These are phyloP conservation scores for Medauroidea extradentata DNA, from an alignment of 1,140 invertebrate species.

Conservation along the genomic window DNA sequence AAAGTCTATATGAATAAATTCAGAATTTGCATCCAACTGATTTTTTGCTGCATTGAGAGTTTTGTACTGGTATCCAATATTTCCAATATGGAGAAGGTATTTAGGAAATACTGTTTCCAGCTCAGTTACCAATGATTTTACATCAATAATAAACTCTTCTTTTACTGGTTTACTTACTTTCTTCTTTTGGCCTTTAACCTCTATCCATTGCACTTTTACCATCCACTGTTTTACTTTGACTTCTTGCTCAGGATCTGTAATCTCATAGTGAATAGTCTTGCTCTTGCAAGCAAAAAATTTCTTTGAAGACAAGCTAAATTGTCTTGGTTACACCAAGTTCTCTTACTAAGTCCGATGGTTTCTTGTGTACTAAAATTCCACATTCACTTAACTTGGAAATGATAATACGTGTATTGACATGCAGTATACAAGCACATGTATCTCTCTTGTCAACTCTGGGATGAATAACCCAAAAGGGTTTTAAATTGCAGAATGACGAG, in stretches of 20 bases:
- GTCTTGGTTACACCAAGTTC: conserved; percentile 15
- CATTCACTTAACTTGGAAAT: conserved; percentile 17
- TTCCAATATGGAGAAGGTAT: conserved; percentile 27
- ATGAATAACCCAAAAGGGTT: conserved; percentile 22
- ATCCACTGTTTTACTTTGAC: conserved; percentile 17
- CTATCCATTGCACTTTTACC: conserved; percentile 14
- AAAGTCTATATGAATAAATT: no score
- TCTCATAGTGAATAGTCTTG: conserved; percentile 11
- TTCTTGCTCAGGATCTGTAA: conserved; percentile 9
- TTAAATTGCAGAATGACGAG: conserved; percentile 17
- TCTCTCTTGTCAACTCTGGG: conserved; percentile 17
- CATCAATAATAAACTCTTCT: no score
- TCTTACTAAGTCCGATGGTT: conserved; percentile 6
- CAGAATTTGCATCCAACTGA: no score
- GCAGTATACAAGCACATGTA: conserved; percentile 20
- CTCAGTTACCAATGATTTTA: conserved; percentile 19
- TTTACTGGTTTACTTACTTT: conserved; percentile 19
- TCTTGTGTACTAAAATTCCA: conserved; percentile 15
- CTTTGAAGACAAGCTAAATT: conserved; percentile 22
- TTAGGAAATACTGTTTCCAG: conserved; percentile 11
- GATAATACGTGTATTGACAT: conserved; percentile 14
- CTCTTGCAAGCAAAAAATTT: conserved; percentile 11
- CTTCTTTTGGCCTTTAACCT: conserved; percentile 19
- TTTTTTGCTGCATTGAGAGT: no score
- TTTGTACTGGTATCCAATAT: conserved; percentile 26